A percentile compares a stretch with the other conserved stretches of the same genome.
phyloP scores from a whole-genome alignment of 1,140 invertebrate species.

The Pemphigus obesinymphae region DNA sequence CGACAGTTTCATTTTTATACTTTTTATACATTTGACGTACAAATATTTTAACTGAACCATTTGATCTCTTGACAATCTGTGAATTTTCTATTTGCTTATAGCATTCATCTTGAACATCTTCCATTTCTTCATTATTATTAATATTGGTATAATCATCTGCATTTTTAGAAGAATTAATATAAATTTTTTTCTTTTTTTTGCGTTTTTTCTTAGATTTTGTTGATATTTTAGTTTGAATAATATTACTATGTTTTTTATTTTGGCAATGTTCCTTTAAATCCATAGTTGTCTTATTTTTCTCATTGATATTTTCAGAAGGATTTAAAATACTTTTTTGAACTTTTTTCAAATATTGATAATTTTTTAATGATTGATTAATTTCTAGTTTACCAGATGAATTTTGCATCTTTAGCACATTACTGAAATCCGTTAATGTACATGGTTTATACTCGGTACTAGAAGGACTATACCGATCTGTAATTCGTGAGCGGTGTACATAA shows the following conservation, averaged over 20 bases:
- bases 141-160: not conserved
- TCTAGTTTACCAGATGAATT: not conserved
- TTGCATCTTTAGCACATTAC: not conserved
- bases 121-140: not conserved
- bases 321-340: not conserved
- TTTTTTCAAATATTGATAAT: not conserved
- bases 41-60: not conserved
- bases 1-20: not conserved
- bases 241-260: not conserved
- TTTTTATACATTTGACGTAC: not conserved
- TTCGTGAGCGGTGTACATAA: not conserved
- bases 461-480: not conserved
- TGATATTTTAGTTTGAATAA: not conserved
- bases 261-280: not conserved
- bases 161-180: not conserved
- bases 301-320: not conserved
- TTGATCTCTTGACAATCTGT: not conserved
- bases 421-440: not conserved
- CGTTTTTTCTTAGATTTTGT: conserved; percentile 1
- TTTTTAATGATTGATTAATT: not conserved
- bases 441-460: not conserved
- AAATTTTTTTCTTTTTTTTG: not conserved
- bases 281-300: not conserved
- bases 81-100: not conserved
- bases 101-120: not conserved